These are phyloP conservation scores for Eidolon helvum DNA, from an alignment of 2,113 vertebrate genomes.

Conservation along the genomic window DNA sequence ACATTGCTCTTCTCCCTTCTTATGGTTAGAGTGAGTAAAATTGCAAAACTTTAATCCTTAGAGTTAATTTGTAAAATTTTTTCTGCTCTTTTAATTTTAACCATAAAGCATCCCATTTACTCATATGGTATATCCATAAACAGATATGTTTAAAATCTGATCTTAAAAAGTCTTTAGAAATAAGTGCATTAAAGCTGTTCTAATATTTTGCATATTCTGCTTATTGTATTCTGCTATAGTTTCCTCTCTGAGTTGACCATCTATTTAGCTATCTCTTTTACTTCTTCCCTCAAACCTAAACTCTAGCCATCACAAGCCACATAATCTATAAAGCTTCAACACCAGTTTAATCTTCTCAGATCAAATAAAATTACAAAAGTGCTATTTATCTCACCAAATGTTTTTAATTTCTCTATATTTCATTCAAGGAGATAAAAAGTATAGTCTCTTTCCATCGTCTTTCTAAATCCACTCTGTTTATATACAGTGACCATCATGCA, in stretches of 20 bases:
- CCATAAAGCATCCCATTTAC: constrained; percentile 2
- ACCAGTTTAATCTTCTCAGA: background rate
- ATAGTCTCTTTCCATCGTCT: background rate
- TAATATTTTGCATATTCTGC: background rate
- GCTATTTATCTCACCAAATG: background rate
- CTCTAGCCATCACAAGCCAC: background rate
- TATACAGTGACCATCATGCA: background rate
- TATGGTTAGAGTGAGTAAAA: background rate
- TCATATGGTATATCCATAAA: background rate
- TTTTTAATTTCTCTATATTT: background rate
- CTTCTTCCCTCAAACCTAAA: background rate
- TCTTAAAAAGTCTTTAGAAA: background rate
- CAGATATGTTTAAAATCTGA: background rate
- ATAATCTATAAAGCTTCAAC: background rate
- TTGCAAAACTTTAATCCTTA: background rate
- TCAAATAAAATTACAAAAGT: background rate
- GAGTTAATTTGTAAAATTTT: background rate
- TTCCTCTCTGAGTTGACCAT: background rate
- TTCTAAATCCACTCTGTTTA: background rate
- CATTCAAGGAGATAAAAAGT: background rate
- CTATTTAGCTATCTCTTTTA: background rate
- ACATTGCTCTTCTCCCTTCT: background rate
- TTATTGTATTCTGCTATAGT: background rate
- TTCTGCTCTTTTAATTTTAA: constrained; percentile 24
- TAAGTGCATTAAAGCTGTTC: background rate